Base-by-base conservation (phyloP, 2,888 invertebrate genomes). In the Antitype chi region DNA sequence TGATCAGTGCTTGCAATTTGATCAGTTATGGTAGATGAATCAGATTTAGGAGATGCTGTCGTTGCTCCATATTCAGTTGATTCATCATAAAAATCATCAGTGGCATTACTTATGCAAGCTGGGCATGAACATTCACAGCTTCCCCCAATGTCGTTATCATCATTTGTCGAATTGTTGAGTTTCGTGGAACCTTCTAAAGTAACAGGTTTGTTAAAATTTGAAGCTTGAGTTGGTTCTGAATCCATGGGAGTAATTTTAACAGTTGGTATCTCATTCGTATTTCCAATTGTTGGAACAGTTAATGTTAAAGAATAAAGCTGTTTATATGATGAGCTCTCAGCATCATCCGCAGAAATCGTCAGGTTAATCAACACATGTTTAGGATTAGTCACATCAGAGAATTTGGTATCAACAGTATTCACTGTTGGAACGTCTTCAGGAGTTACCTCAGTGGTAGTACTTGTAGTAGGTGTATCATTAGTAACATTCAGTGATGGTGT, bases 271-370 rank as follows among this genome's bases (percentile, higher is more conserved):
- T 96, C 95, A 89, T 95, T 96, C 47, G 93, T 89, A 89, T 97
- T 96, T 55, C 97, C 97, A 87, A 97, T 96, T 73, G 98, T 98
- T 17, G 98, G 98, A 75, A 99, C 98, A 81, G 98, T 98, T 79
- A 98, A 97, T 89, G 98, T 98, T 87, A 98, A 96, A 57, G 98
- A 98, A 95, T 98, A 98, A 83, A 98, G 97, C 68, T 98, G 97
- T 90, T 97, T 97, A 89, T 97, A 96, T 85, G 93, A 91, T 79
- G 94, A 93, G 85, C 92, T 94, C 82, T 94, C 94, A 63, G 94
- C 92, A 81, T 95, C 93, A 89, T 98, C 98, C 63, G 98, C 98
- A 80, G 98, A 97, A 90, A 98, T 98, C 15, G 98, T 98, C 86
- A 99, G 97, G 95, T 99, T 99, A 81, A 99, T 98, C 86, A 98